These are phyloP conservation scores for Oriolus oriolus DNA, from an alignment of 2,113 vertebrate genomes.

Conservation along the genomic window DNA sequence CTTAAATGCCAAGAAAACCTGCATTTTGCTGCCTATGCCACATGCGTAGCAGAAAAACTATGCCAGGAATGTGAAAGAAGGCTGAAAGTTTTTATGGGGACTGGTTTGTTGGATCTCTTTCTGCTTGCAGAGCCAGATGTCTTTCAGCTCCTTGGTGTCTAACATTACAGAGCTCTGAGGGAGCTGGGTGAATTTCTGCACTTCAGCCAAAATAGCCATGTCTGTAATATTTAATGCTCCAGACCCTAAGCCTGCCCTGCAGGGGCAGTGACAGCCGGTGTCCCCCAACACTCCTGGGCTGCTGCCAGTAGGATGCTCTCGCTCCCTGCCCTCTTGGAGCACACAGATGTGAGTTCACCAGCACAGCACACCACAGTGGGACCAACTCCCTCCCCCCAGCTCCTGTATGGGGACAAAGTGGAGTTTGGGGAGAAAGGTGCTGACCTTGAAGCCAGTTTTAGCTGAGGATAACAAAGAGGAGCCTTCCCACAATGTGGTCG, in stretches of 20 bases:
- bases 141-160: background rate
- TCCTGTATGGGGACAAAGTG: accelerated
- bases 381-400: background rate
- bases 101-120: background rate
- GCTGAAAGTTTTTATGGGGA: background rate
- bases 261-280: background rate
- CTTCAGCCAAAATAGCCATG: background rate
- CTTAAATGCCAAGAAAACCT: background rate
- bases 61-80: background rate
- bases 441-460: background rate
- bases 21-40: background rate
- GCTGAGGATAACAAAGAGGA: background rate
- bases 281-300: background rate
- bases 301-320: background rate
- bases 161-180: background rate
- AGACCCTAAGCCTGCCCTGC: background rate
- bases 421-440: background rate
- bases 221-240: background rate
- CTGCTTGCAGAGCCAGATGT: background rate
- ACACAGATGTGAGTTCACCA: accelerated
- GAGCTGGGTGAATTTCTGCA: background rate
- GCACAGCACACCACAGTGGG: background rate
- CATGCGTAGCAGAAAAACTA: background rate
- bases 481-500: background rate
- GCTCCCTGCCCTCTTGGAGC: background rate